A percentile compares a stretch with the other conserved stretches of the same genome.
Evolutionary conservation across 2,113 vertebrate genomes (phyloP).

Genomic region (Ammodytes marinus): DNA sequence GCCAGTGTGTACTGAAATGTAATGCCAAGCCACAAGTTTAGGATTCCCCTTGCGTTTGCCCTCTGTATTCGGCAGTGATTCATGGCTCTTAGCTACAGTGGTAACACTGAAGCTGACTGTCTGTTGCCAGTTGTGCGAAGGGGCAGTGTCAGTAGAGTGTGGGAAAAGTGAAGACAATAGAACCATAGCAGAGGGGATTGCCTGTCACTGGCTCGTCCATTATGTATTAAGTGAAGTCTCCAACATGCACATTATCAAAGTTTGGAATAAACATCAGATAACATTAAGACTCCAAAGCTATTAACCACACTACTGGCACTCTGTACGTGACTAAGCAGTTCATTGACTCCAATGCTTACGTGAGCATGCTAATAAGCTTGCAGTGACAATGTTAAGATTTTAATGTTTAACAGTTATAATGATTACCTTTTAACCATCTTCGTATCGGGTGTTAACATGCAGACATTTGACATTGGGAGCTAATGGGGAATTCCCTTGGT

Average conservation of each 20-base stretch:
- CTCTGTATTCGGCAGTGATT: slow-evolving; percentile 57
- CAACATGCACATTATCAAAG: neutral
- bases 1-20: too few relatives aligned
- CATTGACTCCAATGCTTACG: too few relatives aligned
- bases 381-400: neutral
- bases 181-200: neutral
- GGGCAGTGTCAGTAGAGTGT: slow-evolving; percentile 13
- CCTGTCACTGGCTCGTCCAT: neutral
- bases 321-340: too few relatives aligned
- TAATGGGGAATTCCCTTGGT: neutral
- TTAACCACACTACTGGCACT: neutral
- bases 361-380: neutral
- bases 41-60: slow-evolving; percentile 55
- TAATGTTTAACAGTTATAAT: neutral
- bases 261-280: neutral
- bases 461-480: neutral
- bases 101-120: too few relatives aligned
- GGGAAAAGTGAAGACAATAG: neutral
- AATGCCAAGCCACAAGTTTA: slow-evolving; percentile 55
- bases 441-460: neutral
- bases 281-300: neutral
- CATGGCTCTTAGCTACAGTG: slow-evolving; percentile 34
- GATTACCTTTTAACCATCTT: neutral
- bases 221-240: neutral
- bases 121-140: slow-evolving; percentile 8